phyloP scores from a whole-genome alignment of 2,113 vertebrate genomes.

The Pipra filicauda region DNA sequence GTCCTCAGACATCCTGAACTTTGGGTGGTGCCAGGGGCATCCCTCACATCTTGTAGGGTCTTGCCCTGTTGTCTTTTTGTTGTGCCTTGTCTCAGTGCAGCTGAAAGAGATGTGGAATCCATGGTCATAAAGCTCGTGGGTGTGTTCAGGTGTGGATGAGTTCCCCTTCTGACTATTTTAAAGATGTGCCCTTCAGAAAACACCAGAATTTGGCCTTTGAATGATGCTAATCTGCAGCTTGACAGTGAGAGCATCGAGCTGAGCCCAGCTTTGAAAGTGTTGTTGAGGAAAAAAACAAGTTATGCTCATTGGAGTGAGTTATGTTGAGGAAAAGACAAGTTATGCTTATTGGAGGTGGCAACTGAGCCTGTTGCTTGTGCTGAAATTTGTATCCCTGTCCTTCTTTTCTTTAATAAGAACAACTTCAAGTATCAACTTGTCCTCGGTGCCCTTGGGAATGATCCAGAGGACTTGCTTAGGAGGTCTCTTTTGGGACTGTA shows the following conservation, averaged over 20 bases:
- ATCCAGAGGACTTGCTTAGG: not conserved
- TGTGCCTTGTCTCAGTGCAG: not conserved
- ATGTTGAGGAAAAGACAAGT: not conserved
- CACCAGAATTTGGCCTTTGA: not conserved
- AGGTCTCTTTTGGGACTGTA: not conserved
- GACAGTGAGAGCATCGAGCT: not conserved
- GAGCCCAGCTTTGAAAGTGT: not conserved
- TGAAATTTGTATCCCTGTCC: not conserved
- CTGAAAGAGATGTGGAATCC: not conserved
- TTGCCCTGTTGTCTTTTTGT: not conserved
- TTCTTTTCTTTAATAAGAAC: not conserved
- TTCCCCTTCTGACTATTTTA: not conserved
- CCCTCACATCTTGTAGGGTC: not conserved
- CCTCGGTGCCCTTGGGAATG: not conserved
- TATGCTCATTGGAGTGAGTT: no score
- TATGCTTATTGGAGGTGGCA: not conserved
- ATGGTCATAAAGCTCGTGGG: fast-evolving
- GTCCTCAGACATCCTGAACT: not conserved
- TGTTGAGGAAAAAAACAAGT: not conserved
- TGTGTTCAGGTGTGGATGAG: not conserved
- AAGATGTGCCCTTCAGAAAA: not conserved
- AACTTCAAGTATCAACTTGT: not conserved
- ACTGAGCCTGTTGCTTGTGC: not conserved
- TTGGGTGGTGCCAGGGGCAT: not conserved
- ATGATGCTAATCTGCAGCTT: not conserved